A percentile compares a stretch with the other conserved stretches of the same genome.
These are phyloP conservation scores for Penaeus chinensis DNA, from an alignment of 1,140 invertebrate genomes.

Conservation along the genomic window DNA sequence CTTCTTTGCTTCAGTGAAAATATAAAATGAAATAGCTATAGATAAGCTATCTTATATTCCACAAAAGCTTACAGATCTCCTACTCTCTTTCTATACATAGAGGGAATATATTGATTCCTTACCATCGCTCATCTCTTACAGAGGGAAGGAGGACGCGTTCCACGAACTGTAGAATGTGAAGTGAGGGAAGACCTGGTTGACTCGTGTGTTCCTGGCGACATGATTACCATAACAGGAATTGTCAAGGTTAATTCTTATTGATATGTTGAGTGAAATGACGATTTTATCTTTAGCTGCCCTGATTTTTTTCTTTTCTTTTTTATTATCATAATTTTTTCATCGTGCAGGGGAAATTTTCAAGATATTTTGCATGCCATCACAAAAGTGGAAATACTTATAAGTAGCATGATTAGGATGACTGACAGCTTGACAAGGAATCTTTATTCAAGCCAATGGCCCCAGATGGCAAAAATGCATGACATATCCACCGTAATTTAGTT, in stretches of 20 bases:
- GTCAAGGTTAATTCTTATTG: slow-evolving; percentile 74
- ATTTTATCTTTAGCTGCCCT: not conserved
- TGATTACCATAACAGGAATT: slow-evolving; percentile 87
- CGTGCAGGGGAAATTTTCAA: not conserved
- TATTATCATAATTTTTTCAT: too few species aligned
- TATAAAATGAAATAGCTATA: not conserved
- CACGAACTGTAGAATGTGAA: slow-evolving; percentile 89
- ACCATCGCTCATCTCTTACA: slow-evolving; percentile 68
- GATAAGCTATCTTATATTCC: not conserved
- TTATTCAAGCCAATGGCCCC: too few species aligned
- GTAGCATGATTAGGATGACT: not conserved
- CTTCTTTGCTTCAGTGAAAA: not conserved
- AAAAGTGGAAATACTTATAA: not conserved
- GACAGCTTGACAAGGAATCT: too few species aligned
- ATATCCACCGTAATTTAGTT: too few species aligned
- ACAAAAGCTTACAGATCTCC: not conserved
- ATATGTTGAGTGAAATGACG: not conserved
- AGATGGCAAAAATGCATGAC: too few species aligned
- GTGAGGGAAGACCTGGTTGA: slow-evolving; percentile 88
- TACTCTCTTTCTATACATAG: slow-evolving; percentile 54
- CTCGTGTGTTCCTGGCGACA: slow-evolving; percentile 87
- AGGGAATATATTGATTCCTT: slow-evolving; percentile 20
- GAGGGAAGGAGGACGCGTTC: slow-evolving; percentile 77
- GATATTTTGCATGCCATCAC: not conserved
- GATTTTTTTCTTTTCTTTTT: not conserved